phyloP scores from a whole-genome alignment of 1,140 invertebrate species.

The Euschistus heros region DNA sequence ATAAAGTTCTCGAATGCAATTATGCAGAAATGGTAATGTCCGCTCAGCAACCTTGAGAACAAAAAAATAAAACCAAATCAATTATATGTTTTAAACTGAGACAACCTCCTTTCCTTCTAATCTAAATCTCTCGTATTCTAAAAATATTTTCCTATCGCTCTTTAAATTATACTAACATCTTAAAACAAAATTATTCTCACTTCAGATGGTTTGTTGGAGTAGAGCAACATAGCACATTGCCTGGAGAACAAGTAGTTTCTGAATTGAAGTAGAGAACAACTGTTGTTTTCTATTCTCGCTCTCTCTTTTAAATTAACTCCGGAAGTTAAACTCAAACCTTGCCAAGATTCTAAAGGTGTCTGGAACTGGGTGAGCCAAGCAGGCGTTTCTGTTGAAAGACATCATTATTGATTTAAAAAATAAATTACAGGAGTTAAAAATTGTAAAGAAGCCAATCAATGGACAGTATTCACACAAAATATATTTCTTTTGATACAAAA shows the following conservation, averaged over 20 bases:
- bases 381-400: slow-evolving; percentile 47
- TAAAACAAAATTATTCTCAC: slow-evolving; percentile 39
- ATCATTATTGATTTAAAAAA: neutral
- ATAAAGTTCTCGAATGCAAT: slow-evolving; percentile 67
- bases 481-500: too few species aligned
- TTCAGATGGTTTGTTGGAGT: slow-evolving; percentile 68
- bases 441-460: neutral
- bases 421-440: neutral
- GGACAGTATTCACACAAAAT: neutral
- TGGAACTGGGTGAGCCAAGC: slow-evolving; percentile 70
- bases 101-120: neutral
- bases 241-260: slow-evolving; percentile 89
- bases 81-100: neutral
- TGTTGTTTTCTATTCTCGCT: slow-evolving; percentile 53
- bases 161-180: neutral
- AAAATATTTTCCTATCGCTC: neutral
- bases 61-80: slow-evolving; percentile 4
- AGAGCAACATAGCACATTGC: slow-evolving; percentile 77
- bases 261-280: slow-evolving; percentile 74
- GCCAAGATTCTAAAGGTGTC: slow-evolving; percentile 65
- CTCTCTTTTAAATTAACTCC: slow-evolving; percentile 55
- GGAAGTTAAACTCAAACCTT: slow-evolving; percentile 62
- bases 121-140: neutral
- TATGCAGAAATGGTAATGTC: slow-evolving; percentile 76
- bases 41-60: slow-evolving; percentile 64